Base-by-base conservation (phyloP, 1,140 invertebrate genomes). In the Pectinophora gossypiella region DNA sequence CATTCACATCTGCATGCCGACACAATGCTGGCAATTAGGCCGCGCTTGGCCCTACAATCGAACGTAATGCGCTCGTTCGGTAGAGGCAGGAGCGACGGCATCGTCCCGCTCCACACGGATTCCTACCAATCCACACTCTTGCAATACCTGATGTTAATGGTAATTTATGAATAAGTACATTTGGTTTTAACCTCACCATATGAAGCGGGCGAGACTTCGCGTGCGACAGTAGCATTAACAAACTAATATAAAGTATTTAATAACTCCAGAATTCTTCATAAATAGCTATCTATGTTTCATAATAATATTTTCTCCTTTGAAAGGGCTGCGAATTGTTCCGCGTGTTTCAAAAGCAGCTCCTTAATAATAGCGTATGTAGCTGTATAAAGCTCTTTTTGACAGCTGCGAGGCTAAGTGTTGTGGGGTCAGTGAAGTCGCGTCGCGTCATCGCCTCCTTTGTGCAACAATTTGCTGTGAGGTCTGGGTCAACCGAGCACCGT, bases 1-100 rank as follows among this genome's bases (percentile, higher is more conserved):
- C 83, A 86, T 86, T 86, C 83, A 86, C 81, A 86, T 86, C 79
- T 86, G 83, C 83, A 85, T 85, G 81, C 79, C 79, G 77, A 75
- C 81, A 86, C 83, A 86, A 86, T 86, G 83, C 79, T 73, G 81
- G 81, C 83, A 86, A 86, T 86, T 86, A 85, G 83, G 78, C 72
- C 76, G 74, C 64, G 75, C 73, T 73, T 65, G 71, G 74, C 71
- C 76, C 83, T 82, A 86, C 83, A 86, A 86, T 86, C 81, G 83
- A 74, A 81, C 72, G 77, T 86, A 86, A 84, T 86, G 73, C 71
- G 72, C 62, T 72, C 72, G 72, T 77, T 81, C 78, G n/a, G n/a
- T n/a, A n/a, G n/a, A n/a, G n/a, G n/a, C n/a, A n/a, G n/a, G n/a
- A n/a, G n/a, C n/a, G 78, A 81, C 75, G 73, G 71, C 65, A 61